These are phyloP conservation scores for Drosophila pseudotakahashii DNA, from an alignment of 2,888 invertebrate species.

Conservation along the genomic window DNA sequence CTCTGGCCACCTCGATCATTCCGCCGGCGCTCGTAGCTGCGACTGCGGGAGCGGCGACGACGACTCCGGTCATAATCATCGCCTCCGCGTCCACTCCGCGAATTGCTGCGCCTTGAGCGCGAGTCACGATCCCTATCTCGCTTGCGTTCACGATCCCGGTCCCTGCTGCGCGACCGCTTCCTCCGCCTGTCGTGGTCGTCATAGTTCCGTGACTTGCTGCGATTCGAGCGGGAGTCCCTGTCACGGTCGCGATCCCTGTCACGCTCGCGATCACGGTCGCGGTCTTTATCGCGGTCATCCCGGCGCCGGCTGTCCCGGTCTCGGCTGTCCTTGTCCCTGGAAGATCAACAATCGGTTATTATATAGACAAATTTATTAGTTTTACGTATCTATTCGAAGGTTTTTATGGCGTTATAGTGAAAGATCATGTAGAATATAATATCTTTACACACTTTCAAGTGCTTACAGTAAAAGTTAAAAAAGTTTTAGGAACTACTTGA, in stretches of 20 bases:
- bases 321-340: constrained; percentile 49
- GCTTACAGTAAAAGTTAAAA: no score
- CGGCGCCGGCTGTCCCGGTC: constrained; percentile 55
- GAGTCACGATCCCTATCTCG: constrained; percentile 84
- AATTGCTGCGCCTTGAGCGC: constrained; percentile 85
- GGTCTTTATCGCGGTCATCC: constrained; percentile 79
- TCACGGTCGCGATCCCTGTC: constrained; percentile 81
- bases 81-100: constrained; percentile 79
- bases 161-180: constrained; percentile 69
- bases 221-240: constrained; percentile 85
- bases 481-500: no score
- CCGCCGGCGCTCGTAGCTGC: constrained; percentile 79
- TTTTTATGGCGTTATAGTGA: no score
- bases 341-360: neutral
- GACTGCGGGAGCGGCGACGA: constrained; percentile 75
- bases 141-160: constrained; percentile 73
- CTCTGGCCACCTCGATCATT: constrained; percentile 84
- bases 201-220: constrained; percentile 84
- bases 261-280: constrained; percentile 64
- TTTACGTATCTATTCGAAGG: no score
- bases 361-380: no score
- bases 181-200: constrained; percentile 77
- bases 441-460: no score
- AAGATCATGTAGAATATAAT: no score
- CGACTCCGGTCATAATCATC: constrained; percentile 76